Evolutionary conservation across 2,113 vertebrate species (phyloP).

Genomic region (Oenanthe oenanthe): DNA sequence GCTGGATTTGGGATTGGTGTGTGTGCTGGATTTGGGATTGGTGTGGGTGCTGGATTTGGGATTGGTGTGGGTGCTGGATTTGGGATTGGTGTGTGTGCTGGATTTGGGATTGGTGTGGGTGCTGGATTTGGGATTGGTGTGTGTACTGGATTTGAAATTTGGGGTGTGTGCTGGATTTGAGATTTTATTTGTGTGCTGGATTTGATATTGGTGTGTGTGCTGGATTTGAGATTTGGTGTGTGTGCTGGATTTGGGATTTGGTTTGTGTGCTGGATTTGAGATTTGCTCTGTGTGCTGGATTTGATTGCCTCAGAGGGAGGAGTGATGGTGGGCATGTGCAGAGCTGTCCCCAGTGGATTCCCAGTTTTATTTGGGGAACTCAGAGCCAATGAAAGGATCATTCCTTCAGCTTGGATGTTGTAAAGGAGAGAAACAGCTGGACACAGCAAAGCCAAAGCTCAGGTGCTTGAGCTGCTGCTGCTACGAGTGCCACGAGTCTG

Average conservation of each 20-base stretch:
- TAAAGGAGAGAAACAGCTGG: neutral
- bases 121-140: neutral
- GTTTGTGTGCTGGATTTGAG: no score
- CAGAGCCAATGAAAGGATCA: neutral
- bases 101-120: neutral
- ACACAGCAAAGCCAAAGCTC: neutral
- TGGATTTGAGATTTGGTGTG: no score
- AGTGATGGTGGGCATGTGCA: neutral
- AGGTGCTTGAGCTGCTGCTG: slow-evolving; percentile 2
- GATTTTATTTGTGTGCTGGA: no score
- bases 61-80: no score
- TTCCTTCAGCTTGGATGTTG: neutral
- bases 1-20: no score
- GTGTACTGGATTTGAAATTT: neutral
- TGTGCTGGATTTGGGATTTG: no score
- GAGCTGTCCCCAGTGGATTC: neutral
- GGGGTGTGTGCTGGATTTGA: no score
- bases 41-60: no score
- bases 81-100: no score
- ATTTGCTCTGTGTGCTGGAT: neutral
- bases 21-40: no score
- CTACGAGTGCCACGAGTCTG: neutral
- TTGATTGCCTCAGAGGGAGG: neutral
- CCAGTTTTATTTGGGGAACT: neutral
- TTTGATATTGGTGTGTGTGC: no score